Evolutionary conservation across 2,113 vertebrate genomes (phyloP).

Genomic region (Onychorhynchus coronatus): DNA sequence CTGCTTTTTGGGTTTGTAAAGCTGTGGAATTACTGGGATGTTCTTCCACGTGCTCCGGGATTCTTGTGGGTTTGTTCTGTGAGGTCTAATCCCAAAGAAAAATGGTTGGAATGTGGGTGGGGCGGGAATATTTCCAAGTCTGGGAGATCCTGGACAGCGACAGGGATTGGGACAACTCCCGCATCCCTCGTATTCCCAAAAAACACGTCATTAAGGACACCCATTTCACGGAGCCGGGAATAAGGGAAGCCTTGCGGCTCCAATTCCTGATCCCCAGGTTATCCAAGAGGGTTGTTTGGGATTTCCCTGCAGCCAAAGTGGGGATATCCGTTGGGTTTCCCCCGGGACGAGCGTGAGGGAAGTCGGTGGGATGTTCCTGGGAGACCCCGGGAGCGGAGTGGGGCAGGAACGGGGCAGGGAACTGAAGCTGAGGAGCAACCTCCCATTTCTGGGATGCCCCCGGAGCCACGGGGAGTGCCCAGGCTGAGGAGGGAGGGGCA

Average conservation of each 20-base stretch:
- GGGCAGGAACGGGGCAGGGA: not conserved
- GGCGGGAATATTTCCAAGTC: not conserved
- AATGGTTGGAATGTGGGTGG: not conserved
- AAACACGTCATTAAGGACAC: no score
- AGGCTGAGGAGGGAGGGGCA: not conserved
- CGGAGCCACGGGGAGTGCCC: no score
- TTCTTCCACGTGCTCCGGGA: fast-evolving
- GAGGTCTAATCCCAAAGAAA: not conserved
- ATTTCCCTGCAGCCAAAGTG: not conserved
- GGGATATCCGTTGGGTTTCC: not conserved
- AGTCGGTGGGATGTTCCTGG: not conserved
- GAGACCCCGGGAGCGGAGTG: not conserved
- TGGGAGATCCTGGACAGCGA: not conserved
- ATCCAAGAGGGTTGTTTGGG: not conserved
- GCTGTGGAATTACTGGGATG: not conserved
- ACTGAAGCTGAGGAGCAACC: not conserved
- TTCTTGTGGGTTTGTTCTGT: not conserved
- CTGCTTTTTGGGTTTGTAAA: no score
- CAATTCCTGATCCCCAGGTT: no score
- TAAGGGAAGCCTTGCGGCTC: no score
- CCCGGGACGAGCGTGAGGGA: fast-evolving
- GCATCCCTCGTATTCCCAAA: no score
- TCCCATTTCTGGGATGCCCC: not conserved
- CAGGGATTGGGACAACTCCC: no score
- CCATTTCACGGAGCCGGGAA: no score